Evolutionary conservation across 2,888 invertebrate genomes (phyloP), one percentile per base, ranked within the genome.

Genomic region (Ischnus inquisitorius): DNA sequence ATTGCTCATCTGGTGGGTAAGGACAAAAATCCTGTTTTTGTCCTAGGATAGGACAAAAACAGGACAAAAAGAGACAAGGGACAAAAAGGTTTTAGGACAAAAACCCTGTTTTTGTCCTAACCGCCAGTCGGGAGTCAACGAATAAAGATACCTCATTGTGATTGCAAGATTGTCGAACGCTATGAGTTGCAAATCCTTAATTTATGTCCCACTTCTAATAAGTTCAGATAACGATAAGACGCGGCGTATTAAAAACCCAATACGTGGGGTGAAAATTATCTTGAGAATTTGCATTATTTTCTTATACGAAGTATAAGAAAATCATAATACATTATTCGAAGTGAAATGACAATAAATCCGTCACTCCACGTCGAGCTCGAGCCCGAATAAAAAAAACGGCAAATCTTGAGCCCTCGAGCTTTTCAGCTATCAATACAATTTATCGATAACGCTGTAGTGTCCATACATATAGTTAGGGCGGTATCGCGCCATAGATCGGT

Each of bases 401-500:
- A 14, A 28, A 72, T 25, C 46, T 28, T 43, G 39, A 46, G 28
- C 43, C 46, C 28, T 39, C 16, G 19, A 72, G 60, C 16, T 25
- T 34, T 41, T 14, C n/a, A 25, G 51, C 41, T 57, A 51, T 69
- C 19, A 34, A 69, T 54, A 39, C 60, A 28, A 60, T 60, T 14
- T 60, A 28, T 48, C 8, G 14, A 71, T 54, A 54, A 57, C 14
- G 25, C 19, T 60, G 60, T 28, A 43, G 28, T 10, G n/a, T 62
- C 62, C 28, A 12, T 43, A 62, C 28, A 22, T 12, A 62, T 16
- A 75, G 22, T 75, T 25, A 2, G 25, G 39, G 10, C 51, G 22
- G 41, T 74, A 78, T 74, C 64, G 48, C 62, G 65, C 39, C 28
- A 65, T 19, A 62, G 64, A 76, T 76, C 79, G 57, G 83, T 80